Base-by-base conservation (phyloP, 64 coral and sea anemone species). In the Montipora capricornis region DNA sequence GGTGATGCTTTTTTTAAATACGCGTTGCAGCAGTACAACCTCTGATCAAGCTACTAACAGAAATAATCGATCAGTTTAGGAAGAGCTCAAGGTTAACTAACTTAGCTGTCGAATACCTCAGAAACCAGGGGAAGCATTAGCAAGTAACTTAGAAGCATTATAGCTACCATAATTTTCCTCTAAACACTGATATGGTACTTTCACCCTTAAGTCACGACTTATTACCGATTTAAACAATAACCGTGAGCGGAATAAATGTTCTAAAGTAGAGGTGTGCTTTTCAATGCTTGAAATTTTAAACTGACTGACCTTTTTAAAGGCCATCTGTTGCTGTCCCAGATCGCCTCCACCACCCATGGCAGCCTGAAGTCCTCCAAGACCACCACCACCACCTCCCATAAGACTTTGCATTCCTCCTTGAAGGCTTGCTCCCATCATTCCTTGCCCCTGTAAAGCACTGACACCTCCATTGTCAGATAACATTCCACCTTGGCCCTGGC, bases 391-490 rank as follows among this genome's bases (percentile, higher is more conserved):
- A 3, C 66, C 82, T 19, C 37, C 81, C 82, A 85, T 70, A 29
- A 85, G 69, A 47, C 64, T 47, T 85, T 85, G 82, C n/a, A 85
- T 4, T 10, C 82, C 82, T 85, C 82, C 82, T 71, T 85, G 82
- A 85, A 85, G 82, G 50, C 45, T 6, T 3, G 44, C 46, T 70
- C 64, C 82, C 82, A 85, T 71, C 66, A 85, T 22, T 70, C 82
- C 82, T 71, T 85, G 82, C 15, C 82, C 82, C 47, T 85, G 82
- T 1, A 85, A 47, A 49, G 62, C 66, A 20, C 15, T 71, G 6
- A 85, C 17, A 71, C 64, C 82, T n/a, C 82, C 82, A 70, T 59
- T 45, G 16, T 85, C 82, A 8, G 61, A 70, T 85, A 85, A 50
- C 44, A 85, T 85, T n/a, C 82, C 82, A 71, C 82, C 82, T 49